These are phyloP conservation scores for Imbricaverruca yamaguchii DNA, from an alignment of 2,888 invertebrate genomes.

Conservation along the genomic window DNA sequence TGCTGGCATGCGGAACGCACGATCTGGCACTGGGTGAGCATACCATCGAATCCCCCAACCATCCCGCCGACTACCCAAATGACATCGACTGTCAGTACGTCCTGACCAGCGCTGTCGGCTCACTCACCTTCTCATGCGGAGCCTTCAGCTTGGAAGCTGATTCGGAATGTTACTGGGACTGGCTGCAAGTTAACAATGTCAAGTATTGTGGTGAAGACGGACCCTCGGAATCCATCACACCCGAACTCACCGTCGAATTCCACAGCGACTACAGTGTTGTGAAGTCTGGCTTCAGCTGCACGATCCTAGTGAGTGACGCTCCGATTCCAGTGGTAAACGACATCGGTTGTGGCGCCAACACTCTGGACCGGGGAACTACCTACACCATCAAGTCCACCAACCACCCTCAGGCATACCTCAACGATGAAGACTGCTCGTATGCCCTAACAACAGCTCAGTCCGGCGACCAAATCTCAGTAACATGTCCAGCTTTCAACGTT, in stretches of 20 bases:
- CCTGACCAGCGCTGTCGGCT: too few relatives aligned
- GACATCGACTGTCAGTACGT: neutral
- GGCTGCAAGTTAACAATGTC: neutral
- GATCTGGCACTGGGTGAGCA: neutral
- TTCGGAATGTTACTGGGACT: neutral
- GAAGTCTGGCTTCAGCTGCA: neutral
- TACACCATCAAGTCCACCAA: neutral
- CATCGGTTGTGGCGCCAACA: neutral
- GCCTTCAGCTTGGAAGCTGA: neutral
- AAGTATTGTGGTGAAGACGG: neutral
- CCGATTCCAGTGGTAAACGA: neutral
- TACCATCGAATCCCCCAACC: neutral
- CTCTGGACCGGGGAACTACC: neutral
- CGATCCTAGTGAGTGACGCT: neutral
- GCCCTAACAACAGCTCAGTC: neutral
- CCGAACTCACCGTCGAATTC: neutral
- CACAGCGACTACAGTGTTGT: conserved; percentile 1
- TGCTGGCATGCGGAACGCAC: neutral
- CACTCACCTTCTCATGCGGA: neutral
- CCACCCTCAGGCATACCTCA: neutral
- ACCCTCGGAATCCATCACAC: neutral
- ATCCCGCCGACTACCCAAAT: neutral
- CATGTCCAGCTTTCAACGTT: neutral
- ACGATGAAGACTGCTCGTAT: neutral
- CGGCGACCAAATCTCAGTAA: neutral